These are phyloP conservation scores for Zapornia atra DNA, from an alignment of 2,113 vertebrate genomes.

Conservation along the genomic window DNA sequence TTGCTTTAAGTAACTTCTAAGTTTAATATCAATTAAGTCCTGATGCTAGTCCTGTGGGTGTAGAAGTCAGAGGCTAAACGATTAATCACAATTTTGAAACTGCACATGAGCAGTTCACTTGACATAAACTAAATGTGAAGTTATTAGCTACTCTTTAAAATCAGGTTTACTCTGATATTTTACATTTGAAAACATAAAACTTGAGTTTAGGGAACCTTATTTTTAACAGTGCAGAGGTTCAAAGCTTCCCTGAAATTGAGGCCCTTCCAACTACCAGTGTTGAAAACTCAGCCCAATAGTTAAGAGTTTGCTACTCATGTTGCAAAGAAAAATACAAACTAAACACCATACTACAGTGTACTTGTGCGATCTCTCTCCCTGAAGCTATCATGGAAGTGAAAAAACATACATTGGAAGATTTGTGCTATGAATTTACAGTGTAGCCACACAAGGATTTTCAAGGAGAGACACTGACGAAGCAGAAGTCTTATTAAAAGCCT, in stretches of 20 bases:
- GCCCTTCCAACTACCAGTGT: neutral
- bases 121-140: neutral
- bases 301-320: neutral
- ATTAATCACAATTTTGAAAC: neutral
- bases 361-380: neutral
- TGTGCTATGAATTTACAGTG: neutral
- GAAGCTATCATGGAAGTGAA: neutral
- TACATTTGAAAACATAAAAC: neutral
- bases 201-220: neutral
- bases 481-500: constrained; percentile 35
- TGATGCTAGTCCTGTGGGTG: neutral
- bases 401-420: neutral
- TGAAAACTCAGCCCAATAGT: neutral
- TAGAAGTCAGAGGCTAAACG: neutral
- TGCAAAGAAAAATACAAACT: neutral
- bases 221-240: neutral
- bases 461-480: neutral
- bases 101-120: neutral
- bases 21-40: neutral
- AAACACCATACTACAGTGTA: neutral
- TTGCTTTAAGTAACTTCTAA: constrained; percentile 24
- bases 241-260: neutral
- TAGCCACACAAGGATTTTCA: neutral
- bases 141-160: neutral
- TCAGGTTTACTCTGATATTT: neutral